Percentiles rank a stretch among this genome's conserved stretches.
Conservation (phyloP, 2,888 invertebrate genomes). For the Chalcosyrphus nemorum region DNA sequence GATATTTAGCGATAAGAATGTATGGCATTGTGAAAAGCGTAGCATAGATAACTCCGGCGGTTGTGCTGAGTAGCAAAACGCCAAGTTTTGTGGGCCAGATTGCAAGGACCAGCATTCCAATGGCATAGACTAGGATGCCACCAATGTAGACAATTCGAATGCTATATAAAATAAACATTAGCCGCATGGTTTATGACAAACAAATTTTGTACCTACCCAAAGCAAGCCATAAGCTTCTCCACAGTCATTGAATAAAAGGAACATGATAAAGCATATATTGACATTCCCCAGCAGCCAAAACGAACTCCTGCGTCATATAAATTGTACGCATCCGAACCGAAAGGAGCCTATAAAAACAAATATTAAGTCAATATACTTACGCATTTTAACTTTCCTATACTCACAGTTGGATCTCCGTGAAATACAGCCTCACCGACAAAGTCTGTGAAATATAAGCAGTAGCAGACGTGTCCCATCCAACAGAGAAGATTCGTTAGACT, state of each 20-base stretch:
- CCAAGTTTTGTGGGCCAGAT: conserved; percentile 81
- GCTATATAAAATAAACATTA: conserved; percentile 75
- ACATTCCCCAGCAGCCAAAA: conserved; percentile 82
- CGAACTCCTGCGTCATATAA: conserved; percentile 81
- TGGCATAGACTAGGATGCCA: conserved; percentile 79
- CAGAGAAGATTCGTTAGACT: conserved; percentile 86
- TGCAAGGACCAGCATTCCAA: conserved; percentile 82
- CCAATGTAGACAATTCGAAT: conserved; percentile 80
- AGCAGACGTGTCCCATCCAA: conserved; percentile 87
- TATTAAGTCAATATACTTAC: neutral
- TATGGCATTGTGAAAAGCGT: conserved; percentile 82
- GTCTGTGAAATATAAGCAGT: conserved; percentile 86
- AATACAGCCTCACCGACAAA: conserved; percentile 86
- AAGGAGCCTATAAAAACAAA: conserved; percentile 74
- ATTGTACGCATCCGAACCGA: conserved; percentile 74
- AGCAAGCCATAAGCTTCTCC: conserved; percentile 80
- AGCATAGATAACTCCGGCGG: conserved; percentile 82
- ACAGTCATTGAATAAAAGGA: conserved; percentile 81
- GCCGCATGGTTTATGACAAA: neutral
- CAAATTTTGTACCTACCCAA: conserved; percentile 77
- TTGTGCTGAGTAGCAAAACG: conserved; percentile 80
- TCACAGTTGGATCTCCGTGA: conserved; percentile 83
- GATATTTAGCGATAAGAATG: conserved; percentile 81
- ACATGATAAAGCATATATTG: conserved; percentile 82
- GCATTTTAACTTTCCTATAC: conserved; percentile 38